Percentiles rank a stretch among this genome's conserved stretches.
Evolutionary conservation across 2,113 vertebrate species (phyloP).

Genomic region (Albula glossodonta): DNA sequence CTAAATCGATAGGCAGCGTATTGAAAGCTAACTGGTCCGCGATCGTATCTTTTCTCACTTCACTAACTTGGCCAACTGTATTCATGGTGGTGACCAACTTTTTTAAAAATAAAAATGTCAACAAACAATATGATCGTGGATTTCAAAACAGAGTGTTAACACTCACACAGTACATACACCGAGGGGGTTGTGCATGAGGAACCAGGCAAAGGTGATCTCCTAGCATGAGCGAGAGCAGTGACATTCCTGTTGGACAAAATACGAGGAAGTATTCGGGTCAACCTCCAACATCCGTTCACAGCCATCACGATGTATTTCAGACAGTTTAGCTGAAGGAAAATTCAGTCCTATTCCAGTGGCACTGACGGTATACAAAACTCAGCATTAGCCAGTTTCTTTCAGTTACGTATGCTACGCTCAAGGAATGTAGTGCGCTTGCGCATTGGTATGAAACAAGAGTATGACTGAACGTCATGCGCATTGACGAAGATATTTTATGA

Average conservation of each 20-base stretch:
- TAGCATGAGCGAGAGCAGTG: constrained; percentile 22
- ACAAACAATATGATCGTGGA: neutral
- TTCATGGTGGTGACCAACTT: neutral
- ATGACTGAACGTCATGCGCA: neutral
- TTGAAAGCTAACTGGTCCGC: neutral
- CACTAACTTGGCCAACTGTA: neutral
- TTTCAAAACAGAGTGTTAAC: neutral
- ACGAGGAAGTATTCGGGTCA: constrained; percentile 40
- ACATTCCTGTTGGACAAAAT: constrained; percentile 40
- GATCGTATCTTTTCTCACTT: neutral
- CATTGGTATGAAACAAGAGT: neutral
- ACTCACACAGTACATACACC: constrained; percentile 42
- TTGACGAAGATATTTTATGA: neutral
- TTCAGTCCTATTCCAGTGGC: neutral
- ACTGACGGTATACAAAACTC: neutral
- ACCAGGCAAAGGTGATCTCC: constrained; percentile 24
- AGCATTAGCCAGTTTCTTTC: neutral
- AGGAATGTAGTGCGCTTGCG: neutral
- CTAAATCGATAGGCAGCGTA: no score
- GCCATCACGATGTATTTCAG: constrained; percentile 51
- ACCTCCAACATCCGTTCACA: constrained; percentile 48
- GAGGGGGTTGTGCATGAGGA: constrained; percentile 27
- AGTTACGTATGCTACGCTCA: neutral
- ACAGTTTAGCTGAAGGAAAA: neutral
- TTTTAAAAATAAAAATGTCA: neutral